These are phyloP conservation scores for Zaprionus taronus DNA, from an alignment of 1,140 invertebrate genomes.

Conservation along the genomic window DNA sequence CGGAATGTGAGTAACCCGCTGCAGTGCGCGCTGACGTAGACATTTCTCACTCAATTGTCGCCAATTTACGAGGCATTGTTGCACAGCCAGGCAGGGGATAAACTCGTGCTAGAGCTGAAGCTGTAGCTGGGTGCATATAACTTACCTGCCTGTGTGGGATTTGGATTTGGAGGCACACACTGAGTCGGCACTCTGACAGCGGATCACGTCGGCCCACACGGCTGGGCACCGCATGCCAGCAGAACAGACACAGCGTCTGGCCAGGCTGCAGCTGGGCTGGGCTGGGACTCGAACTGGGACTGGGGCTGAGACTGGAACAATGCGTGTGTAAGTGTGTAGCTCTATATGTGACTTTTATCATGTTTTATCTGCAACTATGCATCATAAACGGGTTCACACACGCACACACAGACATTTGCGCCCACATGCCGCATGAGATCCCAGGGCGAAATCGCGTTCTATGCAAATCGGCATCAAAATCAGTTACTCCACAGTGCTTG, in stretches of 20 bases:
- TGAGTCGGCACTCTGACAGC: constrained; percentile 37
- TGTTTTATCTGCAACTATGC: constrained; percentile 70
- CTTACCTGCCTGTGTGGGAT: constrained; percentile 68
- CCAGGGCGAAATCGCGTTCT: constrained; percentile 24
- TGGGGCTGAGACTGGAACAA: constrained; percentile 16
- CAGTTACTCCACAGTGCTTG: constrained; percentile 9
- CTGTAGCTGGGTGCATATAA: constrained; percentile 47
- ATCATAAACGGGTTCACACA: constrained; percentile 65
- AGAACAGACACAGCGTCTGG: constrained; percentile 9
- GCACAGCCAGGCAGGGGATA: constrained; percentile 21
- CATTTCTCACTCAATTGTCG: constrained; percentile 67
- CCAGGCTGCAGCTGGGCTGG: constrained; percentile 18
- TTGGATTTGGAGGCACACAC: constrained; percentile 32
- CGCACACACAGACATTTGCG: constrained; percentile 30
- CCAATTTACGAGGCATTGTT: constrained; percentile 73
- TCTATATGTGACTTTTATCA: constrained; percentile 64
- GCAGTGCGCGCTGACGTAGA: constrained; percentile 32
- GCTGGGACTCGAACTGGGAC: constrained; percentile 4
- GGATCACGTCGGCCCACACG: constrained; percentile 47
- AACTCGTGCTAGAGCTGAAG: constrained; percentile 31
- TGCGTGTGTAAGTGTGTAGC: constrained; percentile 29
- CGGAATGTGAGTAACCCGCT: constrained; percentile 25
- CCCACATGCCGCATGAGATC: constrained; percentile 11
- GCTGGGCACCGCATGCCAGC: constrained; percentile 27
- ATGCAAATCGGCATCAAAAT: constrained; percentile 19